These are phyloP conservation scores for Cosmopolites sordidus DNA, from an alignment of 2,888 invertebrate genomes.

Conservation along the genomic window DNA sequence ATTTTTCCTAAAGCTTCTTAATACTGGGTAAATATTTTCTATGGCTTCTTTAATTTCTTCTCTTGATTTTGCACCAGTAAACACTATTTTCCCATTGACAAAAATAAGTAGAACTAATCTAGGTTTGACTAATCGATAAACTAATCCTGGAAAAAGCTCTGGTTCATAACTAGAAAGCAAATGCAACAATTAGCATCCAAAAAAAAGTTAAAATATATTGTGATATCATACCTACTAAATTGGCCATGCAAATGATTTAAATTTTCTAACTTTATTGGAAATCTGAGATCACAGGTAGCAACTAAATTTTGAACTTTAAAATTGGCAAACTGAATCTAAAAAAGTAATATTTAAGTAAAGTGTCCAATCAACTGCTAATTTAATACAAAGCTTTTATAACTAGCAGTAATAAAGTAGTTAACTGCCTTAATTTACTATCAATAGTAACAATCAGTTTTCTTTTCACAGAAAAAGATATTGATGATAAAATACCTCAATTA, in stretches of 20 bases:
- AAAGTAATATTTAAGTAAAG: constrained; percentile 20
- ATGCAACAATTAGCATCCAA: not conserved
- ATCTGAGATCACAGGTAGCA: constrained; percentile 70
- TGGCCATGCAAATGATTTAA: constrained; percentile 70
- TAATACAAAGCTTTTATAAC: no score
- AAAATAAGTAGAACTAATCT: constrained; percentile 94
- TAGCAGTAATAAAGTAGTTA: no score
- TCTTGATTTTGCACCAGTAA: constrained; percentile 93
- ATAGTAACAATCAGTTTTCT: no score
- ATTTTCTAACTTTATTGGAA: constrained; percentile 70
- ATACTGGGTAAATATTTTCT: constrained; percentile 90
- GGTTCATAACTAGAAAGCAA: constrained; percentile 80
- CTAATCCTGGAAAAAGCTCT: constrained; percentile 96
- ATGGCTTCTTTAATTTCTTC: constrained; percentile 90
- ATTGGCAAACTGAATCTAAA: constrained; percentile 70
- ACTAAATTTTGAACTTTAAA: constrained; percentile 78
- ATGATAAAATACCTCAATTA: no score
- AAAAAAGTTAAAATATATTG: not conserved
- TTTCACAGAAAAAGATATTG: no score
- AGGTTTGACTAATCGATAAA: constrained; percentile 96
- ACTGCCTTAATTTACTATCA: no score
- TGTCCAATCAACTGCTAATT: not conserved
- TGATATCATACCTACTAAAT: constrained; percentile 48
- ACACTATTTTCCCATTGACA: constrained; percentile 97
- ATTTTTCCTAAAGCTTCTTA: constrained; percentile 89